Evolutionary conservation across 2,797 vertebrate genomes (phyloP).

Genomic region (Macrochelys suwanniensis): DNA sequence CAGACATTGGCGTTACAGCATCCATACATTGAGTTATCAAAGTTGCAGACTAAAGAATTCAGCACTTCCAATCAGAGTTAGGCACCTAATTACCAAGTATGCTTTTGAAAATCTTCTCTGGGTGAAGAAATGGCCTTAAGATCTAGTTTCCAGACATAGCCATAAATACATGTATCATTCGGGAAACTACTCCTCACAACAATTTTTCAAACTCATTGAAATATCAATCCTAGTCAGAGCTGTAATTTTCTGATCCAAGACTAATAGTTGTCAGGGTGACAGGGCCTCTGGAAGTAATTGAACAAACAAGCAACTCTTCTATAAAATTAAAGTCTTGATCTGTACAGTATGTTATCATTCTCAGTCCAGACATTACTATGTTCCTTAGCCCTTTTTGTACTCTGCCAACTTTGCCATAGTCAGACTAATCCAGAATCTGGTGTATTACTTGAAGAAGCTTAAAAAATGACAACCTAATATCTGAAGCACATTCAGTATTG

Average conservation of each 20-base stretch:
- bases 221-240: not conserved
- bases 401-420: not conserved
- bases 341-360: not conserved
- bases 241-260: not conserved
- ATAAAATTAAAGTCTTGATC: not conserved
- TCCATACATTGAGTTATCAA: not conserved
- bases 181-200: not conserved
- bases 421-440: not conserved
- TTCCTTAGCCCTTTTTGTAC: not conserved
- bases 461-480: not conserved
- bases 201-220: not conserved
- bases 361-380: not conserved
- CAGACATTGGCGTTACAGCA: not conserved
- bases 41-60: not conserved
- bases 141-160: not conserved
- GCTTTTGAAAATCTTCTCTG: not conserved
- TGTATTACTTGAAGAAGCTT: not conserved
- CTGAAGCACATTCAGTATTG: not conserved
- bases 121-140: not conserved
- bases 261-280: not conserved
- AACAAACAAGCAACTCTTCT: not conserved
- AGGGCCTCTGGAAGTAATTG: not conserved
- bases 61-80: not conserved
- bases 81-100: not conserved
- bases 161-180: not conserved